Percentiles rank a stretch among this genome's conserved stretches.
Conservation (phyloP, 2,888 invertebrate species). For the Aspidiotus destructor region DNA sequence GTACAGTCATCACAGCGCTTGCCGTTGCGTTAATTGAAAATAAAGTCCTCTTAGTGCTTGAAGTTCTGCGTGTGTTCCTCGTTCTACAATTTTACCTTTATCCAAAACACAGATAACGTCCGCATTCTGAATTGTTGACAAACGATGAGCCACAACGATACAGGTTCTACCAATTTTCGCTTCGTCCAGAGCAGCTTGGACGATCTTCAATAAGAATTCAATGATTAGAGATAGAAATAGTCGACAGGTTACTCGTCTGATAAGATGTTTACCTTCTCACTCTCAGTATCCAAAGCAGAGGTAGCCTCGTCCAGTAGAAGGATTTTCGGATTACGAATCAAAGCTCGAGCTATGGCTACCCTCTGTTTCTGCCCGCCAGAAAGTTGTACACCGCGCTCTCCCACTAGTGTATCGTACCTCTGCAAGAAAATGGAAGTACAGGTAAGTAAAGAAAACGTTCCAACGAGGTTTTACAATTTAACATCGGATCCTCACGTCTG, state of each 20-base stretch:
- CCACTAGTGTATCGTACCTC: slow-evolving; percentile 69
- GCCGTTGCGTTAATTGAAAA: slow-evolving; percentile 56
- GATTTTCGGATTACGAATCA: slow-evolving; percentile 67
- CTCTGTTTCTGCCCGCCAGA: slow-evolving; percentile 79
- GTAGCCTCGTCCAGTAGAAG: slow-evolving; percentile 74
- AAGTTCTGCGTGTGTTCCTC: slow-evolving; percentile 63
- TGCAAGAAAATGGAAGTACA: slow-evolving; percentile 33
- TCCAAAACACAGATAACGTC: slow-evolving; percentile 65
- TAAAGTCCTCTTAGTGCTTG: slow-evolving; percentile 57
- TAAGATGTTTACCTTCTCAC: slow-evolving; percentile 54
- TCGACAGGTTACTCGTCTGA: too few relatives aligned
- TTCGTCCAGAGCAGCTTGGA: slow-evolving; percentile 76
- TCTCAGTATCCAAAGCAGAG: slow-evolving; percentile 73
- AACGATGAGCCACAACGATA: slow-evolving; percentile 74
- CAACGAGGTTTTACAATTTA: not conserved
- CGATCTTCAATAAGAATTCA: slow-evolving; percentile 46
- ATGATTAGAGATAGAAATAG: not conserved
- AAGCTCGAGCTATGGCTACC: slow-evolving; percentile 75
- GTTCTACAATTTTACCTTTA: slow-evolving; percentile 57
- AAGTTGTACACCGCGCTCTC: slow-evolving; percentile 64
- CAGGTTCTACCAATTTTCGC: slow-evolving; percentile 74
- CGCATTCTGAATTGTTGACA: slow-evolving; percentile 73
- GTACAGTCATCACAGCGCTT: slow-evolving; percentile 41
- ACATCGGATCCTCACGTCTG: slow-evolving; percentile 40
- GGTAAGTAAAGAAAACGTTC: not conserved